These are phyloP conservation scores for Conops quadrifasciatus DNA, from an alignment of 2,888 invertebrate species.

Conservation along the genomic window DNA sequence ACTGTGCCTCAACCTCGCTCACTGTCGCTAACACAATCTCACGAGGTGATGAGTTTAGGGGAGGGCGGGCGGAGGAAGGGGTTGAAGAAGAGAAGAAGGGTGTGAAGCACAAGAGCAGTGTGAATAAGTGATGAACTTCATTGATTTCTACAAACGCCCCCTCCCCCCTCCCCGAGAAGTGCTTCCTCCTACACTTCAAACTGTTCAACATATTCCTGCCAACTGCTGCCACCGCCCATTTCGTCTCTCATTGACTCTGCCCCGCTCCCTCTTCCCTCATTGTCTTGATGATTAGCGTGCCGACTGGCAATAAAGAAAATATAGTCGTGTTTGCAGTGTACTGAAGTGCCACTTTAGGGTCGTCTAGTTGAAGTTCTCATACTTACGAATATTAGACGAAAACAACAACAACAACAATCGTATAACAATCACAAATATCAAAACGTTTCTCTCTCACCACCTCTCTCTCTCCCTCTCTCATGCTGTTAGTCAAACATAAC, in stretches of 20 bases:
- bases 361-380: slow-evolving; percentile 20
- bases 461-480: too few relatives aligned
- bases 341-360: slow-evolving; percentile 30
- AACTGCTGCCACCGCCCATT: neutral
- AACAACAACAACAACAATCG: slow-evolving; percentile 13
- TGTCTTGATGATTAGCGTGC: slow-evolving; percentile 32
- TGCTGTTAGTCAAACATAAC: neutral
- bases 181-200: too few relatives aligned
- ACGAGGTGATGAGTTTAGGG: neutral
- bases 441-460: neutral
- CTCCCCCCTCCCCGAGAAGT: neutral
- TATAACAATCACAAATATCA: slow-evolving; percentile 10
- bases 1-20: slow-evolving; percentile 28
- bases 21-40: slow-evolving; percentile 16
- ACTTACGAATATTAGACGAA: neutral
- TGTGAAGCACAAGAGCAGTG: too few relatives aligned
- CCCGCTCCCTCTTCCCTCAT: neutral
- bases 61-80: too few relatives aligned
- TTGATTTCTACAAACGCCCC: neutral
- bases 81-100: too few relatives aligned
- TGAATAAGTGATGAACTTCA: neutral
- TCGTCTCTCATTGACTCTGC: neutral
- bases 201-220: too few relatives aligned
- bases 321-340: slow-evolving; percentile 10
- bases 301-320: slow-evolving; percentile 28